Evolutionary conservation across 2,888 invertebrate species (phyloP).

Genomic region (Philhelius pedissequus): DNA sequence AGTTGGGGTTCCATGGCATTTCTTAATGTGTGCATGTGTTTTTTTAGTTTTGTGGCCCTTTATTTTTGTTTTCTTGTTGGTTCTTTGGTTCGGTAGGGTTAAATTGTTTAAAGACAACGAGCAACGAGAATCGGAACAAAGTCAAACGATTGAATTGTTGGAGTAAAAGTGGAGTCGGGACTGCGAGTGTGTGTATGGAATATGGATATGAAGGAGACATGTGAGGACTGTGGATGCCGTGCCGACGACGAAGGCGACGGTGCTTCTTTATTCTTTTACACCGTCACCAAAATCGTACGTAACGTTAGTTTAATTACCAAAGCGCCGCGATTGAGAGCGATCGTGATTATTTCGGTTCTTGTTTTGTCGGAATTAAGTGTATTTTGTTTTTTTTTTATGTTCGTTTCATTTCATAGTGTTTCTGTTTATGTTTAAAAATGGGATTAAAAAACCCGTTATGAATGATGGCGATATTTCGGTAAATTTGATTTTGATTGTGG

Average conservation of each 20-base stretch:
- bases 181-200: background rate
- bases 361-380: conserved; percentile 4
- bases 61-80: conserved; percentile 10
- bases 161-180: background rate
- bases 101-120: conserved; percentile 19
- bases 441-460: conserved; percentile 37
- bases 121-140: background rate
- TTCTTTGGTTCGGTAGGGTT: conserved; percentile 28
- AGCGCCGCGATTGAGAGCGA: conserved; percentile 62
- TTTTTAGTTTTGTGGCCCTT: conserved; percentile 2
- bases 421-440: conserved; percentile 44
- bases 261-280: conserved; percentile 12
- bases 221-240: background rate
- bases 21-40: background rate
- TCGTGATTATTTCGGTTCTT: conserved; percentile 41
- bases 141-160: conserved; percentile 40
- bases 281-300: conserved; percentile 43
- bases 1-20: background rate
- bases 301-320: conserved; percentile 55
- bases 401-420: conserved; percentile 17
- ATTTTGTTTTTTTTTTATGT: conserved; percentile 25
- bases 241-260: conserved; percentile 9
- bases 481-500: background rate
- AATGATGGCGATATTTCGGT: conserved; percentile 22
- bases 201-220: conserved; percentile 13